Evolutionary conservation across 2,888 invertebrate species (phyloP), one percentile per base, ranked within the genome.

Genomic region (Adelognathus sp.): DNA sequence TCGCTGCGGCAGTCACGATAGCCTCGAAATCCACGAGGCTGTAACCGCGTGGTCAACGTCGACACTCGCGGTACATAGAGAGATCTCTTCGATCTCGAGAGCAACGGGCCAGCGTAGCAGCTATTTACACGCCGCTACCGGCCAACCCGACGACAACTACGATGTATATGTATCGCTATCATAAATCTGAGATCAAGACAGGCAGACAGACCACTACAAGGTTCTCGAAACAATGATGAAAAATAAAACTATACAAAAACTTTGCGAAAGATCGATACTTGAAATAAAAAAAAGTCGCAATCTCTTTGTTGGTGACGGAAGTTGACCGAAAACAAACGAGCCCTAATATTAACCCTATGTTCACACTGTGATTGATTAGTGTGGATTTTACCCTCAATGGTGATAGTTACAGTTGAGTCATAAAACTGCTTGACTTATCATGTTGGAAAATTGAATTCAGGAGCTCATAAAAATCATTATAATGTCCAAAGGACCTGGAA

Each of bases 1-100:
- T 83, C 82, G 82, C 81, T n/a, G 81, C 77, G 54, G 86, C 82
- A 83, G 86, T 87, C 87, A 86, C 87, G 88, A 88, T 85, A 88
- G 86, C 87, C 86, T 88, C 88, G 87, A 88, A 88, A 88, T 87
- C 85, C 85, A 66, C 75, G 71, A 70, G 70, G 54, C 71, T 67
- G 64, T 39, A 70, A 52, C 63, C 54, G 31, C 56, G 56, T 31
- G 31, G 56, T 33, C 33, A 44, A 52, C 44, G 52, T 61, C 70
- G 76, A 76, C 64, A 76, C 70, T 56, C 76, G 50, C n/a, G n/a
- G n/a, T 29, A 70, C 50, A 50, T 50, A 50, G 50, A 41, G 39
- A 78, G 74, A 78, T 74, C 74, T 64, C 73, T 58, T 36, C 31
- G 73, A 58, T 70, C 64, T 73, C 78, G 4, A 46, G 69, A 69